A percentile compares a stretch with the other conserved stretches of the same genome.
These are phyloP conservation scores for Arctia plantaginis DNA, from an alignment of 2,888 invertebrate species.

Conservation along the genomic window DNA sequence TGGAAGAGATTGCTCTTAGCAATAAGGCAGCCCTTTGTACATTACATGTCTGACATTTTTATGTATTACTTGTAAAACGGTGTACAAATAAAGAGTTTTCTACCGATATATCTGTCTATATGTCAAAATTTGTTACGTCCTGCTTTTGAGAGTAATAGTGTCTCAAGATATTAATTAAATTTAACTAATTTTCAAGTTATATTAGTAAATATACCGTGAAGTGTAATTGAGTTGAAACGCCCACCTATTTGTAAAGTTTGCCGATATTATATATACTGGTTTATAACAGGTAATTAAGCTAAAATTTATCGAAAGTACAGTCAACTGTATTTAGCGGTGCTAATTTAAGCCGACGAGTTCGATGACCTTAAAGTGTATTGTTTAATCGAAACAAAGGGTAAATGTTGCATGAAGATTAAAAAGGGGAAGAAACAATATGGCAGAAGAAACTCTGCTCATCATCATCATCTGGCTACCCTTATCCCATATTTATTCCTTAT, in stretches of 20 bases:
- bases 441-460: no score
- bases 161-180: background rate
- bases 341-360: constrained; percentile 41
- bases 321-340: constrained; percentile 41
- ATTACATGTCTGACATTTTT: no score
- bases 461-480: no score
- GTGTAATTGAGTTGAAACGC: background rate
- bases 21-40: no score
- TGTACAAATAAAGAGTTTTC: no score
- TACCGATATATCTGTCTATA: no score
- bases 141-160: no score
- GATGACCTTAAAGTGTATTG: constrained; percentile 30
- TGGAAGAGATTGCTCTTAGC: no score
- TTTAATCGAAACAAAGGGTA: background rate
- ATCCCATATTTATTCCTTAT: no score
- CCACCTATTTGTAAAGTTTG: constrained; percentile 18
- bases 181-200: background rate
- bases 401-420: background rate
- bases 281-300: constrained; percentile 34
- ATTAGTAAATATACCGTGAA: background rate
- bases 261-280: constrained; percentile 6
- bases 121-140: no score
- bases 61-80: no score
- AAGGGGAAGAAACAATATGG: background rate
- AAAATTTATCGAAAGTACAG: constrained; percentile 36